Base-by-base conservation (phyloP, 2,113 vertebrate species). In the Poeciliopsis prolifica region DNA sequence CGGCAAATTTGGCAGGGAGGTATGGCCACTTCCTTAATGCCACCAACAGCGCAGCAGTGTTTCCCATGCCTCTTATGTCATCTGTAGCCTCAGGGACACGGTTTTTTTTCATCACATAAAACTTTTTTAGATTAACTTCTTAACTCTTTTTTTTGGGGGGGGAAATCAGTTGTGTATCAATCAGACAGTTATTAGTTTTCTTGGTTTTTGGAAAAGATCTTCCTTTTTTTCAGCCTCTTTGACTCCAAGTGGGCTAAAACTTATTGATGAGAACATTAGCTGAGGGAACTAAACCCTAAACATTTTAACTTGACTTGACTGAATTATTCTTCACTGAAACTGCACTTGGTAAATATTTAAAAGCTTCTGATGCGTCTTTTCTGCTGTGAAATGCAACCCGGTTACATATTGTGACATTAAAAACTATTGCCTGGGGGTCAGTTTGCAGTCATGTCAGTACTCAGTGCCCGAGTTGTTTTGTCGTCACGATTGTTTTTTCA, bases 1-100 rank as follows among this genome's bases (percentile, higher is more conserved):
- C 79, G 88, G 86, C 87, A 87, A 91, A 91, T 92, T 90, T 90
- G 79, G 85, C 77, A 89, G 83, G 71, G 77, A 87, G 61, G 60
- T 60, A 37, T 37, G 80, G 81, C 33, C 72, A 29, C 71, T 65
- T 70, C 65, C n/a, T 61, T 79, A 73, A 84, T 74, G 79, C 85
- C 89, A 87, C 87, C 81, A 76, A 84, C 80, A 71, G 83, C 9
- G 72, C 65, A 60, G 74, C 42, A 62, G 63, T 60, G 79, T 37
- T 89, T 85, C 87, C 79, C 78, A 85, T 61, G 70, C 74, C 69
- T 77, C 19, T 68, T 62, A 37, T 70, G 78, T 72, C 61, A 80
- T 66, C 65, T 26, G 19, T 7, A 69, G 63, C 48, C 61, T 33
- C 19, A 6, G 13, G 44, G 63, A 70, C 48, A 63, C 74, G 1